Conservation (phyloP, 2,888 invertebrate genomes). For the Lycocerus yunnanus region DNA sequence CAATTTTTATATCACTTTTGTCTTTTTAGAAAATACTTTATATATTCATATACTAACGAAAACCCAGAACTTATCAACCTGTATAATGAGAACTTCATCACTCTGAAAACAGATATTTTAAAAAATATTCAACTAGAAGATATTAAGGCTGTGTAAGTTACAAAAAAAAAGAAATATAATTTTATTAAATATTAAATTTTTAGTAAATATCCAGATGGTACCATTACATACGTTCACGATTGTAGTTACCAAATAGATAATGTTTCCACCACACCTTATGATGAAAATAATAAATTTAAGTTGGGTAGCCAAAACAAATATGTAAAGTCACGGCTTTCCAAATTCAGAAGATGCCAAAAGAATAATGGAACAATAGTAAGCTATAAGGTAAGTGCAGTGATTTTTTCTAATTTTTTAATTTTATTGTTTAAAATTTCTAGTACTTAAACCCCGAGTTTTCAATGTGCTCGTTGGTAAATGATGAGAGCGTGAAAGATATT, state of each 20-base stretch:
- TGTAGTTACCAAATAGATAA: background rate
- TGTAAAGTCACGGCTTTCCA: background rate
- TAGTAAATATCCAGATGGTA: background rate
- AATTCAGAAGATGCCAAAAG: background rate
- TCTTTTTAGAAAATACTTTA: background rate
- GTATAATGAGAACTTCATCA: background rate
- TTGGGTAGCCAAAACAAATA: background rate
- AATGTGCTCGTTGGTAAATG: background rate
- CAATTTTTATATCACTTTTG: background rate
- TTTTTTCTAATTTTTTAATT: background rate
- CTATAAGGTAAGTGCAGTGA: background rate
- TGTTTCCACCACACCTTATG: background rate
- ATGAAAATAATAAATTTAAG: background rate
- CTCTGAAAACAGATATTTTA: background rate
- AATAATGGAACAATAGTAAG: background rate
- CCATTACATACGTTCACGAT: background rate
- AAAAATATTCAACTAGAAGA: background rate
- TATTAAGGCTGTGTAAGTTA: background rate
- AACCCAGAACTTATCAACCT: background rate
- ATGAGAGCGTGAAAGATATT: background rate
- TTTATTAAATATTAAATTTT: background rate
- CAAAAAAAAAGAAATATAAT: background rate
- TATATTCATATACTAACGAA: background rate
- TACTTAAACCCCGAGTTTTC: background rate
- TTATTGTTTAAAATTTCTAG: background rate